A percentile compares a stretch with the other conserved stretches of the same genome.
Evolutionary conservation across 2,888 invertebrate genomes (phyloP).

Genomic region (Bembecia ichneumoniformis): DNA sequence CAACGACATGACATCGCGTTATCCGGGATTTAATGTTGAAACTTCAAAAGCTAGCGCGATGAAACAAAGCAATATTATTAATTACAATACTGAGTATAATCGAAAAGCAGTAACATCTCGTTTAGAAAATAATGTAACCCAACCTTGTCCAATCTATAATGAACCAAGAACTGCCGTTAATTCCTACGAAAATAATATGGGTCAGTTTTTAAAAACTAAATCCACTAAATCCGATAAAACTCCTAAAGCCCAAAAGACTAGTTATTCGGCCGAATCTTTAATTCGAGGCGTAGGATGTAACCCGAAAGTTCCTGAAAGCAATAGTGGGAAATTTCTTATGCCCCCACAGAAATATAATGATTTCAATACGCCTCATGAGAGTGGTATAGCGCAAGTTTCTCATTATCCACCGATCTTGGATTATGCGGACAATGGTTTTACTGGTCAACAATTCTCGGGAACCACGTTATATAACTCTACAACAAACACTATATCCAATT

Average conservation of each 20-base stretch:
- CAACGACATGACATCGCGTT: slow-evolving; percentile 44
- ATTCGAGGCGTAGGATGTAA: slow-evolving; percentile 50
- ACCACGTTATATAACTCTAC: slow-evolving; percentile 59
- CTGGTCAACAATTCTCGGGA: slow-evolving; percentile 56
- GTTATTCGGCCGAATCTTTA: slow-evolving; percentile 60
- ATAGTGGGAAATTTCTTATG: slow-evolving; percentile 40
- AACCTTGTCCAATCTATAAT: slow-evolving; percentile 50
- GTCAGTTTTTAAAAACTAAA: slow-evolving; percentile 48
- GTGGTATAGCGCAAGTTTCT: slow-evolving; percentile 58
- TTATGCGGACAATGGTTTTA: slow-evolving; percentile 54
- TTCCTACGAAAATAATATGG: slow-evolving; percentile 35
- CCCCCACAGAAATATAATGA: slow-evolving; percentile 53
- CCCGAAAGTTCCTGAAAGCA: slow-evolving; percentile 47
- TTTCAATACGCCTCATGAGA: slow-evolving; percentile 45
- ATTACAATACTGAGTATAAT: slow-evolving; percentile 36
- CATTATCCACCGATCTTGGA: slow-evolving; percentile 62
- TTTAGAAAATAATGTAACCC: slow-evolving; percentile 40
- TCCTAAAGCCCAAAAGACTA: slow-evolving; percentile 52
- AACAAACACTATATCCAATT: slow-evolving; percentile 60
- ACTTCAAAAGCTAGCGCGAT: slow-evolving; percentile 27
- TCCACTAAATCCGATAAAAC: slow-evolving; percentile 46
- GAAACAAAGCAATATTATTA: slow-evolving; percentile 44
- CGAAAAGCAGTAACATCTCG: slow-evolving; percentile 42
- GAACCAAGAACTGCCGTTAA: slow-evolving; percentile 38
- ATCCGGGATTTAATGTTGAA: slow-evolving; percentile 39